Conservation (phyloP, 2,888 invertebrate species). For the Perithous albicinctus region DNA sequence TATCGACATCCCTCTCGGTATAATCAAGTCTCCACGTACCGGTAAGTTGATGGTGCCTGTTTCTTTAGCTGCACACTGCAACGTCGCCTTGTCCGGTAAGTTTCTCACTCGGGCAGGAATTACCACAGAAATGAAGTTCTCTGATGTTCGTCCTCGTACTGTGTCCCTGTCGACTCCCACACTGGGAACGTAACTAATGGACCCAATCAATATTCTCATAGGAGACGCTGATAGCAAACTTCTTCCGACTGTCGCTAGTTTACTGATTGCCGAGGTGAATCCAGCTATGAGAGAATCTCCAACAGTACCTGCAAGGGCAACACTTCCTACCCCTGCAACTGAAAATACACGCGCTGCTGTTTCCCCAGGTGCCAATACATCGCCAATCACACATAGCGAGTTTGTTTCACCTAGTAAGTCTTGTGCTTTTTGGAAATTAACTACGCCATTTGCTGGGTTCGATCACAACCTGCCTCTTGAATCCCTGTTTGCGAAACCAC, state of each 20-base stretch:
- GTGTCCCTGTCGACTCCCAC: background rate
- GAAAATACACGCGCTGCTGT: background rate
- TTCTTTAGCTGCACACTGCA: background rate
- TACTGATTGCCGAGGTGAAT: background rate
- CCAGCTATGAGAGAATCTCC: background rate
- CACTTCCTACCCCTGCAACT: background rate
- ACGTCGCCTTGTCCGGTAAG: background rate
- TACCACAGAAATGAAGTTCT: background rate
- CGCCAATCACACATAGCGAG: background rate
- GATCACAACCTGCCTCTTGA: background rate
- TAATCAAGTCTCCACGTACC: background rate
- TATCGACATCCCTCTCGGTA: conserved; percentile 1
- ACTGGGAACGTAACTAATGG: background rate
- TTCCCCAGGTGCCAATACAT: background rate
- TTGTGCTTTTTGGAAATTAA: background rate
- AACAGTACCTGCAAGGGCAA: background rate
- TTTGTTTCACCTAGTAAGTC: background rate
- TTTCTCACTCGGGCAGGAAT: background rate
- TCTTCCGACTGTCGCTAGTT: background rate
- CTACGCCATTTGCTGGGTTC: background rate
- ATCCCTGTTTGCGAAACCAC: background rate
- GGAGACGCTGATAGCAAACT: background rate
- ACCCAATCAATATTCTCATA: background rate
- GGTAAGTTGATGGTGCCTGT: background rate
- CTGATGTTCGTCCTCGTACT: background rate